Evolutionary conservation across 2,888 invertebrate genomes (phyloP), one percentile per base, ranked within the genome.

Genomic region (Synanthedon tipuliformis): DNA sequence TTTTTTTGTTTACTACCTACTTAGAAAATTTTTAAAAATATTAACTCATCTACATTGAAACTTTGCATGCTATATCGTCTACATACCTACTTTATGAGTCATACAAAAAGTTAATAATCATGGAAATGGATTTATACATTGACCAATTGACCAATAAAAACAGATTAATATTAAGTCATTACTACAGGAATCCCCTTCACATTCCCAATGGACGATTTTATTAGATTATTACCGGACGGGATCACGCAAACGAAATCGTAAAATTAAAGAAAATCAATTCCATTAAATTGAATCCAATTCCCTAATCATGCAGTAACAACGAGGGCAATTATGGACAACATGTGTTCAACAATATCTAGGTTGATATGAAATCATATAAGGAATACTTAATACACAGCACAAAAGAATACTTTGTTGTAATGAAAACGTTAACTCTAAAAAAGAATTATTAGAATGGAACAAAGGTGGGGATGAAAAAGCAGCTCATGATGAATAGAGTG

Each of bases 171-270:
- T 77, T 71, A 73, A 82, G 73, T 78, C 76, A 79, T 77, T 75
- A 57, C 62, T 65, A 59, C 51, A 61, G 59, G 57, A 64, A 64
- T 65, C 70, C 75, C 81, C 78, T 69, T 81, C 81, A 83, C 80
- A 71, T 70, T 81, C 81, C 84, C 80, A 71, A 73, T 75, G 83
- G 83, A 81, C 81, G 64, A 77, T 76, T 83, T 77, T 78, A 86
- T 83, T 82, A 76, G 68, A 79, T 84, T 85, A 84, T 83, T 80
- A 81, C 81, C 75, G 83, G 78, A 74, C 77, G 75, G 78, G 73
- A 83, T 81, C 86, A 87, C 86, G 86, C 86, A 83, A 85, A 85
- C 80, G 79, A 78, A 87, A 84, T 84, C 81, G 80, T 84, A 80
- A 85, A 84, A 83, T 82, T 81, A 79, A 78, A 78, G 77, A 75